Base-by-base conservation (phyloP, 2,113 vertebrate species). In the Lota lota region DNA sequence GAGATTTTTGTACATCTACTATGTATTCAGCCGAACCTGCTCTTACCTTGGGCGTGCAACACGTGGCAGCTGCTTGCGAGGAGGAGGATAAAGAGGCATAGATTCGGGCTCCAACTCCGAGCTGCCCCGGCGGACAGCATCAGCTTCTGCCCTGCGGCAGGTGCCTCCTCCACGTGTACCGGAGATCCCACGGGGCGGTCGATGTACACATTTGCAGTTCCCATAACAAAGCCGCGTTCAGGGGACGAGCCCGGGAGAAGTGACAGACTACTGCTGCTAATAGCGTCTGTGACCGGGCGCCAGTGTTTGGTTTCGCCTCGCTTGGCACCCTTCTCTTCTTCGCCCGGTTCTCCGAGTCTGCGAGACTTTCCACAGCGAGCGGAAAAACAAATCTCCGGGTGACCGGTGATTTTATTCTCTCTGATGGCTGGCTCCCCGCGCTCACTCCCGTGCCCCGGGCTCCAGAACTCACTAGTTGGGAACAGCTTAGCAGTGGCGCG, bases 21-120 rank as follows among this genome's bases (percentile, higher is more conserved):
- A 14, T 47, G 40, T 11, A 47, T 18, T 5, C n/a, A 56, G 16
- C 53, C 53, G 16, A 18, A 7, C 14, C 53, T 56, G 70, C 20
- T 70, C 84, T 75, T 88, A 90, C 89, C 89, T 90, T 90, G 89
- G 28, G 84, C 88, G 68, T 86, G 88, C 89, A 90, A 90, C 89
- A 89, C 88, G 89, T 89, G 87, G 86, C 83, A 88, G 75, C 80
- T 68, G 82, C 78, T 63, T 67, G 20, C 22, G 68, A 88, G 66
- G 11, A 90, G 79, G 74, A 89, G 78, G 7, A 87, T 63, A 22
- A 77, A 54, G 16, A 80, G 68, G 36, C 50, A 73, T 70, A 69
- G 63, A 70, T 73, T 72, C 61, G 70, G 75, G 61, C 68, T 75
- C 60, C 79, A 50, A 7, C 63, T 50, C 24, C 76, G 65, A 50